Conservation (phyloP, 2,113 vertebrate genomes). For the Myanophis thanlyinensis region DNA sequence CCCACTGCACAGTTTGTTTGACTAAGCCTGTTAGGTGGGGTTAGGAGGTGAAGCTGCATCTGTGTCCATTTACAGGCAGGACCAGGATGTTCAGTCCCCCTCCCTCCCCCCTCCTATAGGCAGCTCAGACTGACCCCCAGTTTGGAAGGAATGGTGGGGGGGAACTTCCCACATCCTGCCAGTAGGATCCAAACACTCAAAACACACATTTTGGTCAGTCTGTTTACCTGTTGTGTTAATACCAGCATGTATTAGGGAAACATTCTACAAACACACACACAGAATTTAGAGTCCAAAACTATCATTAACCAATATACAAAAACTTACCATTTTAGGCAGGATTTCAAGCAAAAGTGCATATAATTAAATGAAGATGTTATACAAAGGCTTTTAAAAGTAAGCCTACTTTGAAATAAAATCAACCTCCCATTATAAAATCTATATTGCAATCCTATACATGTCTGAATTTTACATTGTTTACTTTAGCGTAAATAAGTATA, state of each 20-base stretch:
- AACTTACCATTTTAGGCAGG: not conserved
- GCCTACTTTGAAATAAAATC: not conserved
- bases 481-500: not conserved
- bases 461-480: not conserved
- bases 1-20: slow-evolving; percentile 7
- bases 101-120: no score
- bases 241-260: not conserved
- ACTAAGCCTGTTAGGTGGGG: slow-evolving; percentile 1
- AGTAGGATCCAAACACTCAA: not conserved
- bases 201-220: not conserved
- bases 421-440: not conserved
- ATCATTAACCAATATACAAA: not conserved
- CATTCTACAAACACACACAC: not conserved
- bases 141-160: not conserved
- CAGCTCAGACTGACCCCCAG: not conserved
- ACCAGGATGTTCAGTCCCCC: not conserved
- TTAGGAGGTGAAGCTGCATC: slow-evolving; percentile 2
- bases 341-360: not conserved
- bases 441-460: not conserved
- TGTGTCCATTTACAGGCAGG: slow-evolving; percentile 8
- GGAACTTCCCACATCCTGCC: not conserved
- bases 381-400: not conserved
- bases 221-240: not conserved
- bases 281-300: not conserved
- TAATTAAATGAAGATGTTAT: not conserved